A percentile compares a stretch with the other conserved stretches of the same genome.
Conservation (phyloP, 1,140 invertebrate species). For the Bombus sibiricus region DNA sequence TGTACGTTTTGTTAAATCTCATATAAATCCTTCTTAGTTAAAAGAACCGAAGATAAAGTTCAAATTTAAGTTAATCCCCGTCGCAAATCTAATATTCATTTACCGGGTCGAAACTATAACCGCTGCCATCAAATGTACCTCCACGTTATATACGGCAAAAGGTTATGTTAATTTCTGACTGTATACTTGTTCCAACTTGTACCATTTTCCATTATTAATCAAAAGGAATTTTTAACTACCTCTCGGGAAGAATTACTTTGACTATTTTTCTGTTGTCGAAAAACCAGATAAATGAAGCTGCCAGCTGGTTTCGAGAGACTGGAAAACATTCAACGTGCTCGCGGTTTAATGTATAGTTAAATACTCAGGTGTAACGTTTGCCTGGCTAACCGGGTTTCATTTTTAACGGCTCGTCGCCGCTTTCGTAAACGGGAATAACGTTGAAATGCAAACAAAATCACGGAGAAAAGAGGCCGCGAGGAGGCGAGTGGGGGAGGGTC, state of each 20-base stretch:
- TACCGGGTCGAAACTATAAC: not conserved
- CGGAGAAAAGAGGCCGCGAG: not conserved
- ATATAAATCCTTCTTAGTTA: no score
- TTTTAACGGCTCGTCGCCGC: slow-evolving; percentile 37
- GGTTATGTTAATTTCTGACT: not conserved
- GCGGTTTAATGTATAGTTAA: slow-evolving; percentile 27
- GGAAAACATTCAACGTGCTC: not conserved
- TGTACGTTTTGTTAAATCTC: no score
- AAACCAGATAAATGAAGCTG: not conserved
- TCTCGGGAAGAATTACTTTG: not conserved
- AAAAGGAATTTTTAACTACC: not conserved
- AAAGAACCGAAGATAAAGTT: no score
- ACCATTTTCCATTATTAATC: not conserved
- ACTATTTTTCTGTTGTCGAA: not conserved
- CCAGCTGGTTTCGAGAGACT: not conserved
- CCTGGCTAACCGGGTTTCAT: slow-evolving; percentile 21
- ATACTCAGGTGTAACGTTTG: slow-evolving; percentile 33
- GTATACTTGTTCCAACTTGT: not conserved
- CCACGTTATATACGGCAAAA: not conserved
- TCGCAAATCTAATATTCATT: not conserved
- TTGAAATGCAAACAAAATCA: slow-evolving; percentile 46
- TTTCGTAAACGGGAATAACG: slow-evolving; percentile 18
- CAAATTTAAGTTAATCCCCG: not conserved
- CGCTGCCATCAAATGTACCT: not conserved
- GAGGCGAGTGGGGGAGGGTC: no score